Evolutionary conservation across 2,888 invertebrate species (phyloP), one percentile per base, ranked within the genome.

Genomic region (Pandemis heparana): DNA sequence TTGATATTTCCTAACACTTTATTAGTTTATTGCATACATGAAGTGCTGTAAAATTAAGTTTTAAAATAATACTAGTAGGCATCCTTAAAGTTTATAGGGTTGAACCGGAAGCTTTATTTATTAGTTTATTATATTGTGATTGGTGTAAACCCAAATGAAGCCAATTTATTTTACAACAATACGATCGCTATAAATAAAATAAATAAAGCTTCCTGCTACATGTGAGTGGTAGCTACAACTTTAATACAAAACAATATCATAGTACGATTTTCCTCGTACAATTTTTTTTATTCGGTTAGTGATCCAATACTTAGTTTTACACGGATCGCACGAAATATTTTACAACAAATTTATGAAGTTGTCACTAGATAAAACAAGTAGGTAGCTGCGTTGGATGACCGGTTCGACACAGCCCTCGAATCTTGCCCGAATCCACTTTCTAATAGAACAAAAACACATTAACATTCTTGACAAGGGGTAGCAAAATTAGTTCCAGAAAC

Each of bases 381-480:
- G 18, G 51, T 18, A 16, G 16, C 51, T 4, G 18, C 9, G 18
- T 16, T 12, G 56, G 18, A 12, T 12, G 12, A 56, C 56, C n/a
- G 46, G 63, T 46, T 63, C 16, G 48, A 5, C 10, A 32, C 59
- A 23, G 59, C 32, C 23, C 23, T 59, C 59, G 59, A 59, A 23
- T 59, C 32, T 9, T 60, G 8, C 38, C 38, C 10, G 8, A 60
- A 39, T 8, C 39, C 39, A 60, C 39, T 60, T 60, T 64, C 16
- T 46, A n/a, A 51, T 51, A 32, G 16, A 16, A 48, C 14, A 14
- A 9, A 16, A 51, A 51, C 32, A 46, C 32, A 16, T 64, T 16
- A 51, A 65, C 51, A 65, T 38, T 64, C 46, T 48, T 51, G 65
- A 65, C 65, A 38, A 48, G 65, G 65, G 65, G 65, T 51, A 38